phyloP scores from a whole-genome alignment of 2,797 vertebrate genomes.

The Acropternis orthonyx region DNA sequence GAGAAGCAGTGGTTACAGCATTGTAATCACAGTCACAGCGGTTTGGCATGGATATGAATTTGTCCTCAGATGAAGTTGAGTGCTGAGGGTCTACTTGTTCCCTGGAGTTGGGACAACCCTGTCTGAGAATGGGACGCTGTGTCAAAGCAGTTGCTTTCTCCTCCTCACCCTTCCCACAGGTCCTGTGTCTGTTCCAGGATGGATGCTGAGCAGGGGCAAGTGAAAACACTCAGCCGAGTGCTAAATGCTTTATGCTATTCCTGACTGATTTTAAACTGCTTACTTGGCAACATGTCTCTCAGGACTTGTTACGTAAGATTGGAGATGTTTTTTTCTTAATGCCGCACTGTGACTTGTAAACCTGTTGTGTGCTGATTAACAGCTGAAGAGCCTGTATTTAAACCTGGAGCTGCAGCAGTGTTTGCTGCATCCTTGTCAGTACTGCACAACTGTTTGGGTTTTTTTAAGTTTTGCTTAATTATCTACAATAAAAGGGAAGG shows the following conservation, averaged over 20 bases:
- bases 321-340: background rate
- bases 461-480: background rate
- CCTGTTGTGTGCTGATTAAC: accelerated
- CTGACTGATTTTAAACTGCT: constrained; percentile 8
- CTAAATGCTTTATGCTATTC: background rate
- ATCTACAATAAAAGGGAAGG: background rate
- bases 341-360: background rate
- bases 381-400: background rate
- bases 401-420: background rate
- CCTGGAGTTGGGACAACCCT: accelerated
- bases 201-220: background rate
- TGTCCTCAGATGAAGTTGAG: background rate
- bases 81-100: background rate
- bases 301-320: background rate
- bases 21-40: background rate
- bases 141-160: background rate
- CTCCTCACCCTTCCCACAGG: background rate
- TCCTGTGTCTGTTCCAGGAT: background rate
- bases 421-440: background rate
- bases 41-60: background rate
- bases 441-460: background rate
- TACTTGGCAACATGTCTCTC: background rate
- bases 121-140: background rate
- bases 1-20: background rate
- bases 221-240: background rate